A percentile compares a stretch with the other conserved stretches of the same genome.
phyloP scores from a whole-genome alignment of 1,140 invertebrate species.

The Venustaconcha ellipsiformis region DNA sequence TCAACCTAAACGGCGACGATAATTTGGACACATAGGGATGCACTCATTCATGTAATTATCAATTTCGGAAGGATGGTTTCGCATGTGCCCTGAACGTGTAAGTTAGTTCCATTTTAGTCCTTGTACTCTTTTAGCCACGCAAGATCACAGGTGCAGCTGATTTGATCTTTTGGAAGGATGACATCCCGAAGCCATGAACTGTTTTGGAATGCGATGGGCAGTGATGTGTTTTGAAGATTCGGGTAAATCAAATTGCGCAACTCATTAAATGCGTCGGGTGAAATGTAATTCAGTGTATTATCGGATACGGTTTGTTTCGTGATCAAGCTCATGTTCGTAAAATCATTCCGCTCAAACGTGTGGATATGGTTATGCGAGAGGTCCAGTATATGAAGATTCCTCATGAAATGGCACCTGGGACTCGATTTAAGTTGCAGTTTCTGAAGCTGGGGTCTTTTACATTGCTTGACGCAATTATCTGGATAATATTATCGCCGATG shows the following conservation, averaged over 20 bases:
- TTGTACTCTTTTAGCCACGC: constrained; percentile 29
- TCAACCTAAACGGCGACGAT: neutral
- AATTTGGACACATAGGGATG: constrained; percentile 23
- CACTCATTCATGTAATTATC: constrained; percentile 2
- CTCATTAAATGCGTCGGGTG: constrained; percentile 26
- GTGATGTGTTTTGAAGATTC: constrained; percentile 8
- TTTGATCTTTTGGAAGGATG: constrained; percentile 13
- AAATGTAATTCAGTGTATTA: constrained; percentile 24
- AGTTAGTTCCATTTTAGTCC: constrained; percentile 5
- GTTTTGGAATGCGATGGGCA: constrained; percentile 24
- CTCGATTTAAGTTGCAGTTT: constrained; percentile 24
- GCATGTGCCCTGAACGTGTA: constrained; percentile 20
- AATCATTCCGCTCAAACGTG: constrained; percentile 31
- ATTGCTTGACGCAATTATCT: constrained; percentile 9
- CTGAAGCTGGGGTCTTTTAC: constrained; percentile 13
- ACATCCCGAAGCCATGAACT: constrained; percentile 1
- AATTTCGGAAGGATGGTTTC: constrained; percentile 20
- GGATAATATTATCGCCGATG: constrained; percentile 16
- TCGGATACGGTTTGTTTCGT: constrained; percentile 4
- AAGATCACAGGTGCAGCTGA: constrained; percentile 27
- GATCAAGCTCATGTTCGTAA: constrained; percentile 17
- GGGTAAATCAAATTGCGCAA: constrained; percentile 8
- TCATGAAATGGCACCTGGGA: constrained; percentile 27
- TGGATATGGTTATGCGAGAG: constrained; percentile 22
- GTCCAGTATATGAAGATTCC: constrained; percentile 17